Evolutionary conservation across 2,888 invertebrate species (phyloP).

Genomic region (Lymantria monacha): DNA sequence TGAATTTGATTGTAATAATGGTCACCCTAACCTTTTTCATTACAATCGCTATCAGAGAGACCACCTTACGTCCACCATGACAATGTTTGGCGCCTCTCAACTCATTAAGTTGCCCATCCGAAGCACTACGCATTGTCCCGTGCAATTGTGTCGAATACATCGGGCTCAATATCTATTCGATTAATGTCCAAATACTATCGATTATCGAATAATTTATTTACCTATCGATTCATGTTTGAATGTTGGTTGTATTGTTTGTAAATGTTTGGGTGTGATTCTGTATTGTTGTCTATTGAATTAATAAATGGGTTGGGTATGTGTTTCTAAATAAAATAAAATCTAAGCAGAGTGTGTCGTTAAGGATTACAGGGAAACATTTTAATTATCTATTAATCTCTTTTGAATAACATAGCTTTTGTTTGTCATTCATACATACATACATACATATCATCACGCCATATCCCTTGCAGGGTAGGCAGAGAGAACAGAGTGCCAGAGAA

Average conservation of each 20-base stretch:
- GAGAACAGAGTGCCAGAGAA: no score
- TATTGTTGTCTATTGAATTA: constrained; percentile 17
- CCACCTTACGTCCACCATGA: constrained; percentile 29
- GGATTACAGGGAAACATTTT: no score
- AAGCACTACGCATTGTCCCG: constrained; percentile 33
- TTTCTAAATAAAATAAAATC: not conserved
- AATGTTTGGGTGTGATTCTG: constrained; percentile 23
- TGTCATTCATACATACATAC: no score
- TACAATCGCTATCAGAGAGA: constrained; percentile 16
- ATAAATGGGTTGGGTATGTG: constrained; percentile 19
- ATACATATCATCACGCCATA: no score
- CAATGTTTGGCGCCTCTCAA: constrained; percentile 44
- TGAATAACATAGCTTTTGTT: no score
- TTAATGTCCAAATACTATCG: constrained; percentile 44
- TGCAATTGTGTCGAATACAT: constrained; percentile 33
- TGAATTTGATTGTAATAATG: no score
- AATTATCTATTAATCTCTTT: no score
- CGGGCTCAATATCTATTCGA: constrained; percentile 35
- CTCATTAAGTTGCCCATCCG: constrained; percentile 30
- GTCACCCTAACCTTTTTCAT: constrained; percentile 19
- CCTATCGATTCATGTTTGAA: constrained; percentile 21
- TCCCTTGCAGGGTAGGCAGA: no score
- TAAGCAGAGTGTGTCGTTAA: no score
- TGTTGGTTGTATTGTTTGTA: constrained; percentile 25
- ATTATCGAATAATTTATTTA: constrained; percentile 43